phyloP scores from a whole-genome alignment of 2,797 vertebrate species.

The Tokudaia muenninki region DNA sequence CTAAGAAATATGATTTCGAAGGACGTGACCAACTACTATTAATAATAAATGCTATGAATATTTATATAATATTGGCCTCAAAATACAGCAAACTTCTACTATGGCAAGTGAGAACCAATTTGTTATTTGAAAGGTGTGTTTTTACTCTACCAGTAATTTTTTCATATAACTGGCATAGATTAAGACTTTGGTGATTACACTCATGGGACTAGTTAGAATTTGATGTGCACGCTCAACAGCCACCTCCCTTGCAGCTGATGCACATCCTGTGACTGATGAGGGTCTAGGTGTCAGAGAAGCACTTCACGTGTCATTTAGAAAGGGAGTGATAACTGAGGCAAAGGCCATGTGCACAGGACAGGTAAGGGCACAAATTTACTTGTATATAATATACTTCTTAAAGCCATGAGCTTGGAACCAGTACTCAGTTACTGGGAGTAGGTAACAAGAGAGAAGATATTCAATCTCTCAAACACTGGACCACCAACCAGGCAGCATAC shows the following conservation, averaged over 20 bases:
- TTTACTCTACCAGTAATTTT: neutral
- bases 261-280: neutral
- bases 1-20: conserved; percentile 22
- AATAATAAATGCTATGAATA: conserved; percentile 47
- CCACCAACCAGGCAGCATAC: too few species aligned
- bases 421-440: neutral
- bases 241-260: neutral
- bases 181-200: neutral
- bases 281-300: neutral
- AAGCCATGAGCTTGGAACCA: neutral
- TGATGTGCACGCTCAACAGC: neutral
- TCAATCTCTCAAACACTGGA: neutral
- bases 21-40: neutral
- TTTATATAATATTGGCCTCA: conserved; percentile 10
- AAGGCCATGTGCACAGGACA: too few species aligned
- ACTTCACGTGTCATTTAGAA: neutral
- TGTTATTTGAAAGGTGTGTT: neutral
- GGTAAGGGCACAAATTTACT: neutral
- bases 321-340: neutral
- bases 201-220: neutral
- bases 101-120: neutral
- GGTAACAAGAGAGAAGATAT: neutral
- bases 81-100: conserved; percentile 24
- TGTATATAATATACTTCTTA: neutral
- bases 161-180: neutral